Conservation (phyloP, 2,113 vertebrate species). For the Hippopotamus amphibius region DNA sequence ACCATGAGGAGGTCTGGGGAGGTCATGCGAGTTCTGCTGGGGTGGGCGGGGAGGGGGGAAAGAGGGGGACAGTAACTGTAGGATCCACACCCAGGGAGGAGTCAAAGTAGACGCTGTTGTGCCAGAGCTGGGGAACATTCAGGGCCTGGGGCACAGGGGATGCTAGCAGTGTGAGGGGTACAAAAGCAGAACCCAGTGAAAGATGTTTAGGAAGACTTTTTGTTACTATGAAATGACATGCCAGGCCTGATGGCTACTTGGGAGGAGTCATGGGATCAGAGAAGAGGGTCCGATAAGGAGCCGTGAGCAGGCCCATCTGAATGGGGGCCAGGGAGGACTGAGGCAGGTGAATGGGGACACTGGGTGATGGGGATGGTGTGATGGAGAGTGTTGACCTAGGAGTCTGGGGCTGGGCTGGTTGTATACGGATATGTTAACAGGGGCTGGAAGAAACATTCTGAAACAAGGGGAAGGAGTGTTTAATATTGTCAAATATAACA, state of each 20-base stretch:
- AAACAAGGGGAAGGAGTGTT: not conserved
- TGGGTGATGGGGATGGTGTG: not conserved
- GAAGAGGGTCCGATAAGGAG: not conserved
- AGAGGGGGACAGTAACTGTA: not conserved
- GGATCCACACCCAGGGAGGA: not conserved
- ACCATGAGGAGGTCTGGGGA: not conserved
- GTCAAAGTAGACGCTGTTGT: not conserved
- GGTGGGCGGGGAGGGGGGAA: not conserved
- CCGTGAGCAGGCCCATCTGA: too few relatives aligned
- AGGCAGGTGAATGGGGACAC: too few relatives aligned
- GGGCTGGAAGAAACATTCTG: not conserved
- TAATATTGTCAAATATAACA: not conserved
- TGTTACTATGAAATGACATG: not conserved
- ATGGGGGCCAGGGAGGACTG: fast-evolving
- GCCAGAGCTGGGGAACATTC: not conserved
- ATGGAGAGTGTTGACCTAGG: not conserved
- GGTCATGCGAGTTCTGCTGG: not conserved
- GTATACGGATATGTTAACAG: not conserved
- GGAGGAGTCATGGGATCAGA: not conserved
- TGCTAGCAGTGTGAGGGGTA: too few relatives aligned
- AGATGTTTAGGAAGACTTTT: not conserved
- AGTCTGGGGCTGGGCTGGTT: not conserved
- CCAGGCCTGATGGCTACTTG: not conserved
- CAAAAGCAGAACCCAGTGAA: not conserved
- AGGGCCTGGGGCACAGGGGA: not conserved